Conservation (phyloP, 2,797 vertebrate genomes). For the Eospalax fontanierii region DNA sequence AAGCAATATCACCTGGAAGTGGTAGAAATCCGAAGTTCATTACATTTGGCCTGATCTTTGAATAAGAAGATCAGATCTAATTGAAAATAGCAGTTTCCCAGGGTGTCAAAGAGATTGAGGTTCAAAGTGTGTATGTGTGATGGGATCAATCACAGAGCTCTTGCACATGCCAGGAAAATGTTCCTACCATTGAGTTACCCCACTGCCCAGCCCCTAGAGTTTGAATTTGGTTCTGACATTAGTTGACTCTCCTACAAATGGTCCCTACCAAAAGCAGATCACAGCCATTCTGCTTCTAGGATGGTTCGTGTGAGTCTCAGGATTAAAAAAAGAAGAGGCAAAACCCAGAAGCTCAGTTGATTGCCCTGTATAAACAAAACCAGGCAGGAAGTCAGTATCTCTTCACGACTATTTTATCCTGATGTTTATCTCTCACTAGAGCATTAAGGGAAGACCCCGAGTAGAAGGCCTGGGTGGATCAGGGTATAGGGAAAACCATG, state of each 20-base stretch:
- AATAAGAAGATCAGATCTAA: constrained; percentile 78
- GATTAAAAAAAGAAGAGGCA: constrained; percentile 11
- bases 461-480: neutral
- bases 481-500: neutral
- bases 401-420: neutral
- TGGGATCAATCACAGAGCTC: neutral
- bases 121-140: neutral
- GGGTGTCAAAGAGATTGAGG: constrained; percentile 25
- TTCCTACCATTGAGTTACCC: neutral
- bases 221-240: constrained; percentile 64
- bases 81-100: constrained; percentile 74
- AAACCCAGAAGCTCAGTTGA: neutral
- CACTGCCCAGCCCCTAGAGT: too few relatives aligned
- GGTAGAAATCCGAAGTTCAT: constrained; percentile 78
- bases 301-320: constrained; percentile 1
- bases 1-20: constrained; percentile 72
- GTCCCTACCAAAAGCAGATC: neutral
- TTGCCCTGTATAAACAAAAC: constrained; percentile 26
- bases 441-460: neutral
- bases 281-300: neutral
- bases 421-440: constrained; percentile 11
- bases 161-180: neutral
- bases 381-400: neutral
- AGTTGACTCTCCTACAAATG: neutral
- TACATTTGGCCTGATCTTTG: constrained; percentile 69